Evolutionary conservation across 2,113 vertebrate species (phyloP).

Genomic region (Istiophorus platypterus): DNA sequence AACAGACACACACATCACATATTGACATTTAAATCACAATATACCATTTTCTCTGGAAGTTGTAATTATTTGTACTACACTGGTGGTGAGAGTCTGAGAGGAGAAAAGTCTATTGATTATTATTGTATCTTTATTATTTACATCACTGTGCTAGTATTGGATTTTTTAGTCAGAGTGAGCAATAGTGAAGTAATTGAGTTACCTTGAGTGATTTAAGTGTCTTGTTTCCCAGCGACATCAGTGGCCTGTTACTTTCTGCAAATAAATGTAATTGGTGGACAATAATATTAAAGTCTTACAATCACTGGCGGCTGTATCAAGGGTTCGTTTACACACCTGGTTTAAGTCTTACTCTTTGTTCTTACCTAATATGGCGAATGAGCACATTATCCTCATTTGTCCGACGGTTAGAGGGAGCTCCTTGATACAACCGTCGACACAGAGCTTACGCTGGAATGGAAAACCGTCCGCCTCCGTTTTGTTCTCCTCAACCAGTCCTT

Average conservation of each 20-base stretch:
- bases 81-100: too few species aligned
- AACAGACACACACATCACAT: neutral
- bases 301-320: neutral
- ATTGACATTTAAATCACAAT: neutral
- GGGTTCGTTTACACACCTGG: neutral
- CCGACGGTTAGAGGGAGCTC: conserved; percentile 56
- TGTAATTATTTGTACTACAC: neutral
- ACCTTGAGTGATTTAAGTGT: conserved; percentile 91
- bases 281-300: neutral
- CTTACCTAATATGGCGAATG: conserved; percentile 61
- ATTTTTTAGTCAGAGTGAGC: too few species aligned
- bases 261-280: conserved; percentile 5
- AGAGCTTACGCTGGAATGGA: conserved; percentile 51
- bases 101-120: neutral
- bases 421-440: conserved; percentile 41
- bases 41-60: neutral
- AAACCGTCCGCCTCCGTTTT: conserved; percentile 27
- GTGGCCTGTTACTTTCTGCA: conserved; percentile 86
- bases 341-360: neutral
- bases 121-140: neutral
- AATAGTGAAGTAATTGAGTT: conserved; percentile 34
- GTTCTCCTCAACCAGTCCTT: conserved; percentile 41
- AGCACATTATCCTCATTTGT: conserved; percentile 46
- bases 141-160: too few species aligned
- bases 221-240: conserved; percentile 88